These are phyloP conservation scores for Hesperophylax magnus DNA, from an alignment of 1,140 invertebrate species.

Conservation along the genomic window DNA sequence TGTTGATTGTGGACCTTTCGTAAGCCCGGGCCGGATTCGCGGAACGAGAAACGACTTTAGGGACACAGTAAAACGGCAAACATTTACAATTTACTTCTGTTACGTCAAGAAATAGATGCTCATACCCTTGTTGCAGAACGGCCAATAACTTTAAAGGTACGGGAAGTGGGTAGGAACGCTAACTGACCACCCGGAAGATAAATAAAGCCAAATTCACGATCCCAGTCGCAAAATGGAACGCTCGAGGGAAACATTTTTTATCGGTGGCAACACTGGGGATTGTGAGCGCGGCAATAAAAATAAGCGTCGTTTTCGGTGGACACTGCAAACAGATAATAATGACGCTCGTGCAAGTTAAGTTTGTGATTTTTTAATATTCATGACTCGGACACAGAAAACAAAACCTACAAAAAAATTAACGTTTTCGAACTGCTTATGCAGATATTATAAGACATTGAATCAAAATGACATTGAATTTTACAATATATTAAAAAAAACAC, in stretches of 20 bases:
- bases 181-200: constrained; percentile 19
- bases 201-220: constrained; percentile 32
- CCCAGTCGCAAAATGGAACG: constrained; percentile 29
- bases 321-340: neutral
- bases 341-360: neutral
- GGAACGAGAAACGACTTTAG: too few species aligned
- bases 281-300: constrained; percentile 25
- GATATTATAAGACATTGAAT: too few species aligned
- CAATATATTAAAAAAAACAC: neutral
- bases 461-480: too few species aligned
- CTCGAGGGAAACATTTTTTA: constrained; percentile 32
- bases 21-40: neutral
- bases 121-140: neutral
- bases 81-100: too few species aligned
- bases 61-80: neutral
- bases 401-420: too few species aligned
- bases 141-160: neutral
- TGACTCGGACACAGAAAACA: neutral
- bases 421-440: too few species aligned
- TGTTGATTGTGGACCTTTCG: constrained; percentile 27
- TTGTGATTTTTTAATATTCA: neutral
- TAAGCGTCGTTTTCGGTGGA: neutral
- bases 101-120: too few species aligned
- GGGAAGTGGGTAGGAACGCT: neutral
- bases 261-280: constrained; percentile 35